phyloP scores from a whole-genome alignment of 2,797 vertebrate genomes.

The Tauraco hartlaubi region DNA sequence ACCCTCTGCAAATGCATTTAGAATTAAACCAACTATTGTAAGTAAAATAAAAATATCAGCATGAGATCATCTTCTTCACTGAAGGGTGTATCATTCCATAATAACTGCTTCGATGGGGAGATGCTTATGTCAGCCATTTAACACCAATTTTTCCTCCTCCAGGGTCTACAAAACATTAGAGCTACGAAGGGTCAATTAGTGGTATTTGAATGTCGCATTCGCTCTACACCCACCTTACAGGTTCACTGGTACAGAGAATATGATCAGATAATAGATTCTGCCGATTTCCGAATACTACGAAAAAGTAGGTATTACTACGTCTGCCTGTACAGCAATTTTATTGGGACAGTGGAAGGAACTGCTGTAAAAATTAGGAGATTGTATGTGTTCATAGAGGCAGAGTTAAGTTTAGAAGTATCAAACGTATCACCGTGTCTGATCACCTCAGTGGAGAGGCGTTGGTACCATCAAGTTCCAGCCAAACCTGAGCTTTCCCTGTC shows the following conservation, averaged over 20 bases:
- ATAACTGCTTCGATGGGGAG: neutral
- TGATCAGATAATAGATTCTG: conserved; percentile 84
- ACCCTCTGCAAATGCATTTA: neutral
- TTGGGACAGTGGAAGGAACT: neutral
- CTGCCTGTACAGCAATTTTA: fast-evolving
- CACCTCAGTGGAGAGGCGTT: neutral
- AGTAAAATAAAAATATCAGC: neutral
- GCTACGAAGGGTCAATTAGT: conserved; percentile 87
- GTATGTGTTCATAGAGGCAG: fast-evolving
- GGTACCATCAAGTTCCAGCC: neutral
- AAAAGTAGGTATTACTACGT: conserved; percentile 81
- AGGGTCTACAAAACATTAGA: conserved; percentile 88
- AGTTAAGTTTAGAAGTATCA: neutral
- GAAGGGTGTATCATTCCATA: neutral
- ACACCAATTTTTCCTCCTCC: neutral
- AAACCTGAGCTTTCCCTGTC: neutral
- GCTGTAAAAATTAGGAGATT: fast-evolving
- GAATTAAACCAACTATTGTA: neutral
- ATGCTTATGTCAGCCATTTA: neutral
- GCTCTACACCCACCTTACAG: conserved; percentile 83
- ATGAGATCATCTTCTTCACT: neutral
- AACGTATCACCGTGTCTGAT: too few species aligned
- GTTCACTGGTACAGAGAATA: conserved; percentile 89
- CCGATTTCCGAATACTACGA: conserved; percentile 87
- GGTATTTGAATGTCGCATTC: conserved; percentile 87